A percentile compares a stretch with the other conserved stretches of the same genome.
phyloP scores from a whole-genome alignment of 2,888 invertebrate species.

The Pelosia muscerda region DNA sequence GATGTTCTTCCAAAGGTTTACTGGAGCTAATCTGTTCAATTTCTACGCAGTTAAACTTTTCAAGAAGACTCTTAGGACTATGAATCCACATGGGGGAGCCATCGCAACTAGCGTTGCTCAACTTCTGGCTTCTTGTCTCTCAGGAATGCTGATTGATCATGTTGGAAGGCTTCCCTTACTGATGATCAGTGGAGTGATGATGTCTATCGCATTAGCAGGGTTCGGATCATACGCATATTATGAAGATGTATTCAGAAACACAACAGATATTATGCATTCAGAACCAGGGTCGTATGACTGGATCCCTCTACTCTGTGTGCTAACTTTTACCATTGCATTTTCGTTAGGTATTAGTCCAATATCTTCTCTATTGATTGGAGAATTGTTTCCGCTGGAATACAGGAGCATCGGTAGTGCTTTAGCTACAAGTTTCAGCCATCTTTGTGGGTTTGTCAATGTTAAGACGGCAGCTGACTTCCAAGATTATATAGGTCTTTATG shows the following conservation, averaged over 20 bases:
- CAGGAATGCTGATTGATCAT: constrained; percentile 94
- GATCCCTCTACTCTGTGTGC: constrained; percentile 94
- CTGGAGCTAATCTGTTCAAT: constrained; percentile 93
- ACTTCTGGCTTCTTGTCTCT: constrained; percentile 92
- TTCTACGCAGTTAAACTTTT: constrained; percentile 95
- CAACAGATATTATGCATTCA: constrained; percentile 65
- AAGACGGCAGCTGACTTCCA: constrained; percentile 94
- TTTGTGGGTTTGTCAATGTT: constrained; percentile 94
- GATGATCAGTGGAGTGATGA: constrained; percentile 93
- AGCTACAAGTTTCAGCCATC: constrained; percentile 93
- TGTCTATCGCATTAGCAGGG: constrained; percentile 93
- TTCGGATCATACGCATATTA: constrained; percentile 95
- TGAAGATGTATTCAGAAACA: constrained; percentile 86
- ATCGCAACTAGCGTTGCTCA: constrained; percentile 94
- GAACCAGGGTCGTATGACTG: constrained; percentile 89
- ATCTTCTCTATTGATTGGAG: constrained; percentile 90
- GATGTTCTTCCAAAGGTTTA: constrained; percentile 95
- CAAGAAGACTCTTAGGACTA: constrained; percentile 92
- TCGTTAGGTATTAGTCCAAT: constrained; percentile 93
- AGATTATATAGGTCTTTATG: constrained; percentile 90
- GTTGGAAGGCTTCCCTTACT: constrained; percentile 94
- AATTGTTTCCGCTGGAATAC: constrained; percentile 90
- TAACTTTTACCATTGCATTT: constrained; percentile 94
- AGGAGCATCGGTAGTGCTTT: constrained; percentile 90
- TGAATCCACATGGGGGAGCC: constrained; percentile 94